Evolutionary conservation across 2,113 vertebrate genomes (phyloP).

Genomic region (Atlantisia rogersi): DNA sequence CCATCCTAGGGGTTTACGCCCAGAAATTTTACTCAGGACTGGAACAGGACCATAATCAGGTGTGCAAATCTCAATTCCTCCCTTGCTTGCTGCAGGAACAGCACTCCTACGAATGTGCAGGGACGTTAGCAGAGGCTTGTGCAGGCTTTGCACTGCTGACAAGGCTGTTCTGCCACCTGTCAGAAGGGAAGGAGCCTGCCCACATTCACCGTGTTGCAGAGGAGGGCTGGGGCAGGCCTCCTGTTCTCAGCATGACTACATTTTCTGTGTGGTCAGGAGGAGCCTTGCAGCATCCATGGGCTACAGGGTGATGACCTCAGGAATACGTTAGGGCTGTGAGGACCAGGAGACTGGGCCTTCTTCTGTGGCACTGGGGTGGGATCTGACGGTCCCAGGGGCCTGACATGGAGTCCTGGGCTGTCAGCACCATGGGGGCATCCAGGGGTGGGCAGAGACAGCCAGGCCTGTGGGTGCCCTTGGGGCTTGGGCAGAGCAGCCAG

Average conservation of each 20-base stretch:
- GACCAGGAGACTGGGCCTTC: background rate
- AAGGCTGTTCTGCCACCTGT: background rate
- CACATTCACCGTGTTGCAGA: accelerated
- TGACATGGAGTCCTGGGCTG: background rate
- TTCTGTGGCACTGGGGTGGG: background rate
- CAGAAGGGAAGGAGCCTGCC: background rate
- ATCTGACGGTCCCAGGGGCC: background rate
- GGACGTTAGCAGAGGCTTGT: background rate
- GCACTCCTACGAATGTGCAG: accelerated
- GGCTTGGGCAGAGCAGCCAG: background rate
- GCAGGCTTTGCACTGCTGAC: background rate
- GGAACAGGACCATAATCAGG: background rate
- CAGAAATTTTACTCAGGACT: background rate
- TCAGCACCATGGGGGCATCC: background rate
- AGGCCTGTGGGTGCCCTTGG: background rate
- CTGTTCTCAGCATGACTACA: background rate
- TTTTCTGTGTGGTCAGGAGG: background rate
- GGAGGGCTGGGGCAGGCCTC: background rate
- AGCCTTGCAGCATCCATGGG: background rate
- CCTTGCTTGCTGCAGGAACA: background rate
- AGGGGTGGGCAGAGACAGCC: background rate
- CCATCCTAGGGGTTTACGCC: background rate
- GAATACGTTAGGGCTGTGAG: background rate
- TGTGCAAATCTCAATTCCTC: accelerated
- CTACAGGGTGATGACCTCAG: background rate